Base-by-base conservation (phyloP, 1,140 invertebrate species). In the Branchinecta lindahli region DNA sequence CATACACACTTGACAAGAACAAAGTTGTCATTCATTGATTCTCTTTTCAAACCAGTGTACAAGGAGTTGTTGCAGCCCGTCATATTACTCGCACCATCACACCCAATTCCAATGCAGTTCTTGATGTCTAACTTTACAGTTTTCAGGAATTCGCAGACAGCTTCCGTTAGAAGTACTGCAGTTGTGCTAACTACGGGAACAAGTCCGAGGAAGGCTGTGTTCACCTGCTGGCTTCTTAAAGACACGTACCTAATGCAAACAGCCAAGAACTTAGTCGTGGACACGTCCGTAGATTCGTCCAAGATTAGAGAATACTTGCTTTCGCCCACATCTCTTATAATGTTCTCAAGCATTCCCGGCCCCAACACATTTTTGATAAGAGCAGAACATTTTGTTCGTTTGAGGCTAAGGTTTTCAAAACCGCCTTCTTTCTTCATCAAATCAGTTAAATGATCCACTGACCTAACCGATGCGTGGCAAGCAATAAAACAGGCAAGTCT, bases 231-330 rank as follows among this genome's bases (percentile, higher is more conserved):
- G n/a, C 47, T 52, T 9, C 47, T 52, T 9, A 52, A n/a, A 52
- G 47, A 52, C 9, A 52, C 47, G n/a, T 52, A 52, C n/a, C 47
- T 52, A 52, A 52, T 52, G 47, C 47, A 52, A 52, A 52, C 47
- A 52, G 47, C 47, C n/a, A 52, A 52, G 47, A 52, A 52, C 47
- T 52, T 52, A 52, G 47, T 52, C n/a, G 47, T 52, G 9, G 47
- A 52, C 47, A 52, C 47, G 47, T 52, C 47, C n/a, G 9, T 52
- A 52, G 47, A 52, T 52, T 52, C n/a, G 47, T 52, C 47, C 47
- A 52, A 52, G 47, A 52, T 52, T 52, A 52, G 47, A 52, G n/a
- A 52, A 52, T 52, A 52, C n/a, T 52, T 52, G 47, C n/a, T 52
- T 52, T 52, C n/a, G 47, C 47, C 47, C 47, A 52, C 47, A 52